Evolutionary conservation across 2,797 vertebrate species (phyloP), one percentile per base, ranked within the genome.

Genomic region (Sebastes trivittatus): DNA sequence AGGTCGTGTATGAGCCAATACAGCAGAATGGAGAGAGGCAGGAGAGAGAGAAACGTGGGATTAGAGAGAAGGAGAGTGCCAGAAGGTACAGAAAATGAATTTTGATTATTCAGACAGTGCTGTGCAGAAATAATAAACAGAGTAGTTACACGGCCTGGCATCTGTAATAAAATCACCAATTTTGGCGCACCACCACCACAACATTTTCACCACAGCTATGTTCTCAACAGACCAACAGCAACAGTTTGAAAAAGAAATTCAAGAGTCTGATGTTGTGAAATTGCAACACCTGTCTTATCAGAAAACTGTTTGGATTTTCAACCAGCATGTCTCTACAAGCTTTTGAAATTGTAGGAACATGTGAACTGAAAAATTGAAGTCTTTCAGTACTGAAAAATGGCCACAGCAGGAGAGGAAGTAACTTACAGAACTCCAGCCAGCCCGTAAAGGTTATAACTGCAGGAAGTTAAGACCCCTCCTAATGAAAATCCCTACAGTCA

Each of bases 401-500:
- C 22, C 75, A 27, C 80, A 67, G 76, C 61, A 27, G 59, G 76
- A 68, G 34, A 67, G 27, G 59, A 77, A 32, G 30, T 69, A 65
- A 74, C 59, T 64, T 59, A 7, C 6, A 79, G 68, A 72, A n/a
- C 62, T 65, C 52, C 56, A 46, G 56, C 18, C 49, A 18, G 55
- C n/a, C 49, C 63, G 11, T 78, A 52, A 78, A 83, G 75, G 77
- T 75, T 77, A 76, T 85, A 81, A 77, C 84, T 72, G 36, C 55
- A 22, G 80, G 75, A 56, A 30, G 54, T 65, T 42, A 69, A 78
- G 60, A 77, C 14, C 11, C 38, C 18, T 70, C 67, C 73, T 77
- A 73, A 81, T 89, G 79, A 76, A 85, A 86, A 70, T 62, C 62
- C 72, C 73, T 58, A 55, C 70, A 38, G 62, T 84, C 78, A 81